Conservation (phyloP, 2,113 vertebrate species). For the Amphiprion ocellaris region DNA sequence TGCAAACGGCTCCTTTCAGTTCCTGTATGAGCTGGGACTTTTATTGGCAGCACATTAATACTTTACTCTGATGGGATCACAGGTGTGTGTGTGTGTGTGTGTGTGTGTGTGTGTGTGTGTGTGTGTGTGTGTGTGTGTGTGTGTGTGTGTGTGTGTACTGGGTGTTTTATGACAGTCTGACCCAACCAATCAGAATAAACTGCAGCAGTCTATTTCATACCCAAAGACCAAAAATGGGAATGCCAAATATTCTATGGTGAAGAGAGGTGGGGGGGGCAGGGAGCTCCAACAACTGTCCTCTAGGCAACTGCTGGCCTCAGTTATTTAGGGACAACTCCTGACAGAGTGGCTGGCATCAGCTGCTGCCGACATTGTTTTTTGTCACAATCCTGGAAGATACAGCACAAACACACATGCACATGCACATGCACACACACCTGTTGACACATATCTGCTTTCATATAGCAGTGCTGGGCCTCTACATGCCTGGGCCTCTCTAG, state of each 20-base stretch:
- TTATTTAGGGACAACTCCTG: constrained; percentile 83
- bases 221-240: constrained; percentile 27
- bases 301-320: constrained; percentile 77
- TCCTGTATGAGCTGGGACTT: neutral
- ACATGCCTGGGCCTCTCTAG: constrained; percentile 57
- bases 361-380: constrained; percentile 71
- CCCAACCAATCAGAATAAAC: constrained; percentile 13
- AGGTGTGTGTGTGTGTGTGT: constrained; percentile 28
- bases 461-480: constrained; percentile 67
- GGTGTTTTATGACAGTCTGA: neutral
- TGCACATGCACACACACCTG: constrained; percentile 75
- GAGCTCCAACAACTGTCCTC: constrained; percentile 71
- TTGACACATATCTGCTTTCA: constrained; percentile 85
- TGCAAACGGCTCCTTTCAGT: neutral
- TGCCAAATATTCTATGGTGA: constrained; percentile 41
- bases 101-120: constrained; percentile 30
- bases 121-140: constrained; percentile 32
- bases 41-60: neutral
- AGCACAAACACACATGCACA: constrained; percentile 53
- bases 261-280: constrained; percentile 13
- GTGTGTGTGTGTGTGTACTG: constrained; percentile 36
- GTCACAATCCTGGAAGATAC: constrained; percentile 60
- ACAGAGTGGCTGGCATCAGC: constrained; percentile 75
- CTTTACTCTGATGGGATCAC: constrained; percentile 9
- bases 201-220: neutral